Percentiles rank a stretch among this genome's conserved stretches.
Conservation (phyloP, 2,888 invertebrate species). For the Pollenia labialis region DNA sequence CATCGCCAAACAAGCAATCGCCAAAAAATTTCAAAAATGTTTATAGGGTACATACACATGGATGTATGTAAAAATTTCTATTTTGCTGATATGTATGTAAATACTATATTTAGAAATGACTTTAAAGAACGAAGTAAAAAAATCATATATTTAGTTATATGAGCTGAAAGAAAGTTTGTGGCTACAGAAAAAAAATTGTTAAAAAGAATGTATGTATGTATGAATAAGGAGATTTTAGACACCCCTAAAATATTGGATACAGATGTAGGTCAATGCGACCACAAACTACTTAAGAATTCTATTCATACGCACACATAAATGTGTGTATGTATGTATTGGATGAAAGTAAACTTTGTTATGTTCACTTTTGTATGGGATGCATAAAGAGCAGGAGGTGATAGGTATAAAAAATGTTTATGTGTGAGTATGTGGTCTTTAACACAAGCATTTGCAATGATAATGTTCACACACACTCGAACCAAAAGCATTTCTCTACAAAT, state of each 20-base stretch:
- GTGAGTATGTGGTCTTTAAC: background rate
- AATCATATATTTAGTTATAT: background rate
- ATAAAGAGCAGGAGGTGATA: slow-evolving; percentile 16
- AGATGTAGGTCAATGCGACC: slow-evolving; percentile 70
- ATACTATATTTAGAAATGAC: slow-evolving; percentile 21
- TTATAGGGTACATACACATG: background rate
- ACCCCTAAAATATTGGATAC: slow-evolving; percentile 58
- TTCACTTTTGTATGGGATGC: background rate
- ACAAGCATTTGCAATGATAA: slow-evolving; percentile 9
- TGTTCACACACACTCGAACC: background rate
- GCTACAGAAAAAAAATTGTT: slow-evolving; percentile 42
- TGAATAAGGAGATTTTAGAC: slow-evolving; percentile 55
- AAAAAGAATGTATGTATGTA: slow-evolving; percentile 31
- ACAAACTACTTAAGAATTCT: slow-evolving; percentile 63
- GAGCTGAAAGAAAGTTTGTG: slow-evolving; percentile 47
- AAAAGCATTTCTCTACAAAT: slow-evolving; percentile 12
- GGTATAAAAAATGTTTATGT: background rate
- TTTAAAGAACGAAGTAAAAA: background rate
- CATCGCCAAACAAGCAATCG: too few species aligned
- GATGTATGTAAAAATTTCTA: background rate
- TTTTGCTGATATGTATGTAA: background rate
- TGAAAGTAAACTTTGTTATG: slow-evolving; percentile 23
- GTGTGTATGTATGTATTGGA: background rate
- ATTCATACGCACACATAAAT: slow-evolving; percentile 39
- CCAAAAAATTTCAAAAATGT: too few species aligned